Evolutionary conservation across 2,888 invertebrate species (phyloP).

Genomic region (Ennomos fuscantarius): DNA sequence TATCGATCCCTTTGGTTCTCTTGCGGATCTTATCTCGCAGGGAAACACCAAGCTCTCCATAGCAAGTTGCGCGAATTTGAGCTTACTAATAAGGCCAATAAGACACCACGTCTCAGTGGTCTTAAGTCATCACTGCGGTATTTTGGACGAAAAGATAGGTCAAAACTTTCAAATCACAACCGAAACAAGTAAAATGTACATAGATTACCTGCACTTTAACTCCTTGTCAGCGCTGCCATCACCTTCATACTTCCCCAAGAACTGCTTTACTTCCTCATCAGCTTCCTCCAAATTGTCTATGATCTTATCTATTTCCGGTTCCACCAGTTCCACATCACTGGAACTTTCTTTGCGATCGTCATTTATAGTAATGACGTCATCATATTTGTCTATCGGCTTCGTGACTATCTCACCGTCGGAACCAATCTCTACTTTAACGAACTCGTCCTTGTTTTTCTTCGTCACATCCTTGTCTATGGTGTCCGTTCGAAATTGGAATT

Average conservation of each 20-base stretch:
- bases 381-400: slow-evolving; percentile 62
- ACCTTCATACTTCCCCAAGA: slow-evolving; percentile 71
- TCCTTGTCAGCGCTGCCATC: slow-evolving; percentile 51
- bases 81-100: no score
- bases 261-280: slow-evolving; percentile 75
- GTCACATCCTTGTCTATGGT: slow-evolving; percentile 45
- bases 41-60: no score
- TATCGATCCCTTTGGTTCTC: no score
- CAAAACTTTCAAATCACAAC: background rate
- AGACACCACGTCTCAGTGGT: no score
- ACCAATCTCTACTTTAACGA: slow-evolving; percentile 76
- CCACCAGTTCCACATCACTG: slow-evolving; percentile 74
- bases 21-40: no score
- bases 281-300: slow-evolving; percentile 77
- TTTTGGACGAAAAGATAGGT: no score
- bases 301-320: slow-evolving; percentile 67
- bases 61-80: no score
- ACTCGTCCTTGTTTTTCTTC: slow-evolving; percentile 54
- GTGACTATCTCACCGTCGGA: slow-evolving; percentile 74
- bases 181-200: background rate
- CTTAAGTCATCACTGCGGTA: no score
- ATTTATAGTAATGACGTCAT: slow-evolving; percentile 52
- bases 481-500: slow-evolving; percentile 46
- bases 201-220: slow-evolving; percentile 70
- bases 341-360: slow-evolving; percentile 61